Percentiles rank a stretch among this genome's conserved stretches.
Conservation (phyloP, 2,888 invertebrate species). For the Microctonus hyperodae region DNA sequence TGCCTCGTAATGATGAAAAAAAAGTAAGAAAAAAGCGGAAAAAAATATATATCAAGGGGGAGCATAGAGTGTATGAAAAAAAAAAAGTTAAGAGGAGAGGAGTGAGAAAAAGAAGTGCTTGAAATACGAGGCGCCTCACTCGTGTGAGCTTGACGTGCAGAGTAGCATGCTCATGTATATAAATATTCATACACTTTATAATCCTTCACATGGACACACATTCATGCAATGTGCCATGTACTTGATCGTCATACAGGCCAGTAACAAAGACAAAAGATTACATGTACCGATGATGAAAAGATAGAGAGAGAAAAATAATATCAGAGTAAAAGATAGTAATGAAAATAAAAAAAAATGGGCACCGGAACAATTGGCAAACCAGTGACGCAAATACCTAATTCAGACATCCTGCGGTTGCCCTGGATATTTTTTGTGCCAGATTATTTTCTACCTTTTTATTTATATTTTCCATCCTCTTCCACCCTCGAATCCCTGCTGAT, state of each 20-base stretch:
- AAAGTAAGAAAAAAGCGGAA: too few relatives aligned
- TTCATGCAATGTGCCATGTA: background rate
- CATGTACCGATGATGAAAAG: constrained; percentile 2
- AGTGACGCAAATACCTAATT: constrained; percentile 47
- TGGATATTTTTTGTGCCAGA: constrained; percentile 32
- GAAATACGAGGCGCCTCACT: constrained; percentile 35
- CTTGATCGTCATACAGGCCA: background rate
- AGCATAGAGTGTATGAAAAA: background rate
- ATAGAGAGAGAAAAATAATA: constrained; percentile 14
- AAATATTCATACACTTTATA: background rate
- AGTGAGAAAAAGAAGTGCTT: constrained; percentile 25
- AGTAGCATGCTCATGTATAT: background rate
- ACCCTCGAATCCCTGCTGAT: background rate
- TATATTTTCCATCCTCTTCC: background rate
- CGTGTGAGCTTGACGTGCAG: constrained; percentile 23
- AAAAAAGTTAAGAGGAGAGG: constrained; percentile 18
- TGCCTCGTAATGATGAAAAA: constrained; percentile 29
- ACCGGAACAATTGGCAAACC: constrained; percentile 42
- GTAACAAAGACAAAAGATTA: constrained; percentile 11
- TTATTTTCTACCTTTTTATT: constrained; percentile 15
- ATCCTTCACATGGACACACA: constrained; percentile 14
- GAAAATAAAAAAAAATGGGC: constrained; percentile 18
- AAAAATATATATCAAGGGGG: constrained; percentile 5
- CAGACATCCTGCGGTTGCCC: constrained; percentile 44
- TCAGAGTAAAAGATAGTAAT: background rate